A percentile compares a stretch with the other conserved stretches of the same genome.
Evolutionary conservation across 2,797 vertebrate species (phyloP).

Genomic region (Acanthiza pusilla): DNA sequence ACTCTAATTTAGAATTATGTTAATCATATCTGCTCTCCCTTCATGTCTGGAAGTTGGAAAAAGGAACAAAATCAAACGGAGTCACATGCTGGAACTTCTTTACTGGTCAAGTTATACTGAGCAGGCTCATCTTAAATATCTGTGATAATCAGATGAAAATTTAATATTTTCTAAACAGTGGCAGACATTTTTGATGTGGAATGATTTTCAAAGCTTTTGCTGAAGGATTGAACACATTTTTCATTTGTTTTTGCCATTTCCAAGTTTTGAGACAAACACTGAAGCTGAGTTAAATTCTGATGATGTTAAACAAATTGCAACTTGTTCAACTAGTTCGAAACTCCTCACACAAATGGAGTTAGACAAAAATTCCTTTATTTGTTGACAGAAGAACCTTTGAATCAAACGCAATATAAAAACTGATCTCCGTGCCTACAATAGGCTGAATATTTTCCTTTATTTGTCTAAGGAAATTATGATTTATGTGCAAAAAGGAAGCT

Average conservation of each 20-base stretch:
- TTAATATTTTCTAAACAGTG: background rate
- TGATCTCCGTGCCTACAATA: background rate
- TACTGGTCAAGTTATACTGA: background rate
- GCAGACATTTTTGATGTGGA: background rate
- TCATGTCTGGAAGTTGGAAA: background rate
- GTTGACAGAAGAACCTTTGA: background rate
- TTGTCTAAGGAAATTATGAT: background rate
- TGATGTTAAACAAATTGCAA: background rate
- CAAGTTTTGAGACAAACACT: background rate
- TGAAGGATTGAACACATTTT: background rate
- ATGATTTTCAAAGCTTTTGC: background rate
- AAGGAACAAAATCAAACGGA: background rate
- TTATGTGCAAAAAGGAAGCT: background rate
- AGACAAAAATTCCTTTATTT: background rate
- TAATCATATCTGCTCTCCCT: background rate
- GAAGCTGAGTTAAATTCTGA: background rate
- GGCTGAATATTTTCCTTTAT: background rate
- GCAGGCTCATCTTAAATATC: background rate
- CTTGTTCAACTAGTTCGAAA: background rate
- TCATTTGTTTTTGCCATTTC: background rate
- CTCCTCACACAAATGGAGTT: background rate
- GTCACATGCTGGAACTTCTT: background rate
- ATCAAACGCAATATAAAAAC: background rate
- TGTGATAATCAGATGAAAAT: background rate
- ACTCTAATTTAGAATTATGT: constrained; percentile 16